phyloP scores from a whole-genome alignment of 2,113 vertebrate genomes.

The Pedetes capensis region DNA sequence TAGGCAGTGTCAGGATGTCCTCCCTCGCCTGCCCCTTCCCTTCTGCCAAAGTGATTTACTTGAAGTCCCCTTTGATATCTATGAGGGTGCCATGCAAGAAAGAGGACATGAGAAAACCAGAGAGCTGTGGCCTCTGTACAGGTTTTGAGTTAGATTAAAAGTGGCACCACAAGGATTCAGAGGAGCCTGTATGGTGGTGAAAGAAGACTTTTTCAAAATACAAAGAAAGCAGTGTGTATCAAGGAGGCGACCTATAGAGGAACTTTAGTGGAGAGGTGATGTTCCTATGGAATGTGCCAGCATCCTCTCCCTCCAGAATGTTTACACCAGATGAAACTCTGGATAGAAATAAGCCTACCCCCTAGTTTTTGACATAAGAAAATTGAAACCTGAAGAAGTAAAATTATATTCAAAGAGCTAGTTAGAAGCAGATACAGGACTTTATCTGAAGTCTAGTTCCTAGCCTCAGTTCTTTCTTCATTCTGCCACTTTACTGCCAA shows the following conservation, averaged over 20 bases:
- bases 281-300: conserved; percentile 43
- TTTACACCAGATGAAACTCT: conserved; percentile 24
- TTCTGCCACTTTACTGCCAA: conserved; percentile 62
- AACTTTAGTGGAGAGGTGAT: conserved; percentile 50
- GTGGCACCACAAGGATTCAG: conserved; percentile 23
- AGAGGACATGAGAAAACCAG: conserved; percentile 18
- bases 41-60: conserved; percentile 43
- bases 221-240: conserved; percentile 54
- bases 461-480: conserved; percentile 56
- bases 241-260: conserved; percentile 41
- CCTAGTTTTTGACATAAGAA: conserved; percentile 31
- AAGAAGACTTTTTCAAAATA: conserved; percentile 70
- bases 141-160: conserved; percentile 62
- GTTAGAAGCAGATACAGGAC: background rate
- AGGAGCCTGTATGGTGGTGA: conserved; percentile 51
- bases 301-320: conserved; percentile 53
- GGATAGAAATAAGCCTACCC: conserved; percentile 4
- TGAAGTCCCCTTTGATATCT: conserved; percentile 46
- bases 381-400: background rate
- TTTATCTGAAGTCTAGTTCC: conserved; percentile 57
- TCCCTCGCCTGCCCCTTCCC: conserved; percentile 4
- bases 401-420: conserved; percentile 22
- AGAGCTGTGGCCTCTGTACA: conserved; percentile 14
- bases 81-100: background rate
- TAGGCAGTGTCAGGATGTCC: conserved; percentile 63